phyloP scores from a whole-genome alignment of 2,888 invertebrate genomes.

The Desoria tigrina region DNA sequence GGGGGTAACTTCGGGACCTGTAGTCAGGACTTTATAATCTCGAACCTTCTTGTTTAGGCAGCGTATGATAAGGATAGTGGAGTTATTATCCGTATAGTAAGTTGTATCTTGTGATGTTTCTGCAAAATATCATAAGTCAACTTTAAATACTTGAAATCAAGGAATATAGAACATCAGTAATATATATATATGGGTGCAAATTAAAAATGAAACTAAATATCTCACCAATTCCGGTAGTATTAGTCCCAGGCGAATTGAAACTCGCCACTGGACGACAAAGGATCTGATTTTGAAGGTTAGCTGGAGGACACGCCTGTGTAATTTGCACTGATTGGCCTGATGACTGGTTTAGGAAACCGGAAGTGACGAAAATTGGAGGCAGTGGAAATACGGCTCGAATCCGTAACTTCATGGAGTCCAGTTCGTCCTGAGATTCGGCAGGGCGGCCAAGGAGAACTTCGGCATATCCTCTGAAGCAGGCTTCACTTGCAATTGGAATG shows the following conservation, averaged over 20 bases:
- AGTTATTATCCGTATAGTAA: constrained; percentile 23
- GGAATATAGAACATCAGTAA: too few relatives aligned
- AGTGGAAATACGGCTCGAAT: background rate
- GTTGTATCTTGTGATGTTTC: constrained; percentile 21
- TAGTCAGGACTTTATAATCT: constrained; percentile 22
- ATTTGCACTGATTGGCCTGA: too few relatives aligned
- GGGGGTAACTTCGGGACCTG: too few relatives aligned
- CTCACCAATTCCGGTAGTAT: background rate
- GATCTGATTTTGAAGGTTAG: constrained; percentile 4
- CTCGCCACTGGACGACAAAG: too few relatives aligned
- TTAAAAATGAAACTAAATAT: background rate
- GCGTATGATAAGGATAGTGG: constrained; percentile 17
- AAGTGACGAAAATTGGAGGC: too few relatives aligned
- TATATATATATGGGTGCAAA: too few relatives aligned
- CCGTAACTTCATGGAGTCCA: constrained; percentile 26
- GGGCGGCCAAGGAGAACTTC: constrained; percentile 30
- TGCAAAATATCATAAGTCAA: background rate
- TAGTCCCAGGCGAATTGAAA: constrained; percentile 7
- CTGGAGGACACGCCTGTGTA: too few relatives aligned
- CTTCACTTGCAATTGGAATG: constrained; percentile 5
- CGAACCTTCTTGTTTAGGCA: constrained; percentile 19
- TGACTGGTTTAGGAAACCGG: too few relatives aligned
- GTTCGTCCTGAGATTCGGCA: constrained; percentile 27
- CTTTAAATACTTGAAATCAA: too few relatives aligned
- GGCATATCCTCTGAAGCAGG: constrained; percentile 17